A percentile compares a stretch with the other conserved stretches of the same genome.
phyloP scores from a whole-genome alignment of 2,888 invertebrate genomes.

The Archips crataeganus region DNA sequence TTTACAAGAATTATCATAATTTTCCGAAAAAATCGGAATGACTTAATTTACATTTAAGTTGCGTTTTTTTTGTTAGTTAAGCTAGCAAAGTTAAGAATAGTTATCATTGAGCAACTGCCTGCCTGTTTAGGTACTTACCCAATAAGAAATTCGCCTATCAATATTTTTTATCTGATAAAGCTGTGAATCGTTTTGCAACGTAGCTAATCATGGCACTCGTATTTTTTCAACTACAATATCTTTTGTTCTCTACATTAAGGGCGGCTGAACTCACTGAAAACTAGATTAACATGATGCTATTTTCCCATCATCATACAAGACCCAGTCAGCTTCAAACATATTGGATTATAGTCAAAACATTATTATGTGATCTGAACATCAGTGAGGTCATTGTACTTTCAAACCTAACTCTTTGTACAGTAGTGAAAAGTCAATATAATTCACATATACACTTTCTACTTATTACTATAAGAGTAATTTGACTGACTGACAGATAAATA shows the following conservation, averaged over 20 bases:
- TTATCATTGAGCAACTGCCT: slow-evolving; percentile 2
- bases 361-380: too few relatives aligned
- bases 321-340: background rate
- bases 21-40: too few relatives aligned
- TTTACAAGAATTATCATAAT: background rate
- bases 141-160: slow-evolving; percentile 2
- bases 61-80: too few relatives aligned
- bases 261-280: background rate
- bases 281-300: background rate
- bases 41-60: too few relatives aligned
- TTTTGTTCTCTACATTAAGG: background rate
- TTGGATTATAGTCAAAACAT: background rate
- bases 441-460: too few relatives aligned
- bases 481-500: too few relatives aligned
- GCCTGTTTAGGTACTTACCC: background rate
- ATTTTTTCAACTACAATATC: background rate
- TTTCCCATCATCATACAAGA: background rate
- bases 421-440: too few relatives aligned
- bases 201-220: background rate
- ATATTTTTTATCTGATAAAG: slow-evolving; percentile 11
- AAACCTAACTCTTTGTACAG: too few relatives aligned
- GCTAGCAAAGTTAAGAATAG: background rate
- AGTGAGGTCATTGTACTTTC: too few relatives aligned
- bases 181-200: background rate
- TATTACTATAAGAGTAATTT: too few relatives aligned